Conservation (phyloP, 2,888 invertebrate genomes). For the Ceraclea dissimilis region DNA sequence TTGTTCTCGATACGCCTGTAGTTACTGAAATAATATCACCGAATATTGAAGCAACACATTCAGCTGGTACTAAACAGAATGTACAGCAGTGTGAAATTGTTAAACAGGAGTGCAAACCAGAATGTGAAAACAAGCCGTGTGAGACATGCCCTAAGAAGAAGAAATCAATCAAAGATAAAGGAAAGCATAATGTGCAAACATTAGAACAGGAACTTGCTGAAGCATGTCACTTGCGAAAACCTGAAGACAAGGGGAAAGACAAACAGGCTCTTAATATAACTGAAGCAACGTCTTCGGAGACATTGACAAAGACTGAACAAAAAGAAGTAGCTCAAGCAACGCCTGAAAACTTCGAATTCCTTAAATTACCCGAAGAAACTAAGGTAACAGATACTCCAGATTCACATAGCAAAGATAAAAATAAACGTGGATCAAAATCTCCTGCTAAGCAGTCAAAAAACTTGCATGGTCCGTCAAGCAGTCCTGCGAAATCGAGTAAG, state of each 20-base stretch:
- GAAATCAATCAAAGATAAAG: not conserved
- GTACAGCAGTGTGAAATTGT: not conserved
- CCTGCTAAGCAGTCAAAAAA: constrained; percentile 39
- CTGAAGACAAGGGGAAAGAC: not conserved
- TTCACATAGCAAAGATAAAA: not conserved
- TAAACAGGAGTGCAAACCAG: no score
- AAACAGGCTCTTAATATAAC: no score
- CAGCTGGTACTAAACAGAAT: no score
- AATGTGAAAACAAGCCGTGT: not conserved
- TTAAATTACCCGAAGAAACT: constrained; percentile 14
- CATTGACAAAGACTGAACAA: no score
- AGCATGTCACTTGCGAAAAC: constrained; percentile 1
- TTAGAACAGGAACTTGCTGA: constrained; percentile 1
- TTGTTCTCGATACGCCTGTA: not conserved
- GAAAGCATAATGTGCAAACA: not conserved
- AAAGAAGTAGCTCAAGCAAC: not conserved
- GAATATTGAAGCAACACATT: no score
- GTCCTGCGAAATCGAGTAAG: constrained; percentile 49
- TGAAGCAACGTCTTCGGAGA: not conserved
- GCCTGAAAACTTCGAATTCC: constrained; percentile 16
- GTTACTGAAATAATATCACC: not conserved
- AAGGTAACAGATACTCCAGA: not conserved
- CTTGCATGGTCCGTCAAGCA: constrained; percentile 47
- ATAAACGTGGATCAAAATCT: constrained; percentile 15
- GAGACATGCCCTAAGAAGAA: not conserved